A percentile compares a stretch with the other conserved stretches of the same genome.
These are phyloP conservation scores for Pipistrellus kuhlii DNA, from an alignment of 2,797 vertebrate genomes.

Conservation along the genomic window DNA sequence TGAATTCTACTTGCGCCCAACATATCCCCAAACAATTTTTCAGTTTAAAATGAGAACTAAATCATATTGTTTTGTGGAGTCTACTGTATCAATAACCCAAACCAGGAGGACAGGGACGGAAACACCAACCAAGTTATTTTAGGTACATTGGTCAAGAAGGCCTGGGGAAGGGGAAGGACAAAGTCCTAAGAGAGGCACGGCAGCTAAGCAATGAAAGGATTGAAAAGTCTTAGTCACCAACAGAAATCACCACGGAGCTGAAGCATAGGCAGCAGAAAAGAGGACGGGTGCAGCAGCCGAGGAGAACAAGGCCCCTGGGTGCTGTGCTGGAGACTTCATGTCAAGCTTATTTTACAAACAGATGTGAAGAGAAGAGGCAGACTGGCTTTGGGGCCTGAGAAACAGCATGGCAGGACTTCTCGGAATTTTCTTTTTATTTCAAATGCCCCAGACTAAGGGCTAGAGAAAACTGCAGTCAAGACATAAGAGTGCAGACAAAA, in stretches of 20 bases:
- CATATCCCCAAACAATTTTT: background rate
- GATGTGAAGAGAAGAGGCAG: background rate
- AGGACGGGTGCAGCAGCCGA: fast-evolving
- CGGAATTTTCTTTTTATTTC: background rate
- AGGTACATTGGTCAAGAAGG: background rate
- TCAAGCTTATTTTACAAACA: background rate
- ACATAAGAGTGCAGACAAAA: background rate
- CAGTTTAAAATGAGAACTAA: slow-evolving; percentile 2
- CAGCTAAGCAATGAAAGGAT: fast-evolving
- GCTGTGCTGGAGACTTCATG: fast-evolving
- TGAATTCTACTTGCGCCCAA: background rate
- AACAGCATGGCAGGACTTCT: background rate
- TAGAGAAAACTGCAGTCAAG: background rate
- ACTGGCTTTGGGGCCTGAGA: background rate
- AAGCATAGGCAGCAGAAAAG: background rate
- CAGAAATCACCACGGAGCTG: background rate
- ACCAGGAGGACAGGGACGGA: background rate
- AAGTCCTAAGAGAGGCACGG: background rate
- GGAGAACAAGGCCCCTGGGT: background rate
- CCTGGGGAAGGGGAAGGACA: background rate
- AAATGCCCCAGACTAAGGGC: background rate
- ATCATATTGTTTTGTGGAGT: background rate
- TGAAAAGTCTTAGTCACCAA: background rate
- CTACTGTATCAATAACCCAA: background rate
- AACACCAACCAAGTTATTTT: background rate